Conservation (phyloP, 2,113 vertebrate genomes). For the Zapornia atra region DNA sequence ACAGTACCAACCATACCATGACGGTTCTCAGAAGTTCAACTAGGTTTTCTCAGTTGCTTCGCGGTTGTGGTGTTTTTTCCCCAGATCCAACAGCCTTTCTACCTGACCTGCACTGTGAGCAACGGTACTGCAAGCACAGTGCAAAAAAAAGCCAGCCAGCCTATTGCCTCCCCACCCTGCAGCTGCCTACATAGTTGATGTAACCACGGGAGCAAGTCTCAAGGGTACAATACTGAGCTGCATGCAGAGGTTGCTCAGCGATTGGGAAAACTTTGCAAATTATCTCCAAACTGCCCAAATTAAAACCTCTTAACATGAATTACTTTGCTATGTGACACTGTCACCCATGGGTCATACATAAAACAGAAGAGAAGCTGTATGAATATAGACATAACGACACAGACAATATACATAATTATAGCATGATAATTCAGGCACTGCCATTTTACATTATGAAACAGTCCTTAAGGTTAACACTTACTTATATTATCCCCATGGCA, state of each 20-base stretch:
- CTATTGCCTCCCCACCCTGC: neutral
- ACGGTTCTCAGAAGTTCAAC: neutral
- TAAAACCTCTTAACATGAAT: neutral
- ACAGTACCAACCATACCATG: neutral
- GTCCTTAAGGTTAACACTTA: constrained; percentile 33
- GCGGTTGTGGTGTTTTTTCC: no score
- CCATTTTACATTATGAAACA: constrained; percentile 50
- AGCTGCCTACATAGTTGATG: neutral
- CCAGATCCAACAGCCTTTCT: neutral
- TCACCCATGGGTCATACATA: neutral
- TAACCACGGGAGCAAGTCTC: neutral
- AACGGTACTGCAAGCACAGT: neutral
- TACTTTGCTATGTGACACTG: neutral
- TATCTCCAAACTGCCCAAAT: neutral
- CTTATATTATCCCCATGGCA: constrained; percentile 55
- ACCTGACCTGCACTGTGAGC: neutral
- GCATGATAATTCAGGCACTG: constrained; percentile 56
- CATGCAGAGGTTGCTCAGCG: neutral
- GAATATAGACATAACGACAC: constrained; percentile 14
- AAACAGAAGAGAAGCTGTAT: neutral
- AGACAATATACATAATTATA: constrained; percentile 1
- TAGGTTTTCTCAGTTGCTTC: accelerated
- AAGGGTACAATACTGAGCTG: neutral
- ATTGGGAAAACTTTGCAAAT: neutral
- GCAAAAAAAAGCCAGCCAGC: neutral